Base-by-base conservation (phyloP, 37 sponge, comb jelly and placozoan species). In the Bolinopsis microptera region DNA sequence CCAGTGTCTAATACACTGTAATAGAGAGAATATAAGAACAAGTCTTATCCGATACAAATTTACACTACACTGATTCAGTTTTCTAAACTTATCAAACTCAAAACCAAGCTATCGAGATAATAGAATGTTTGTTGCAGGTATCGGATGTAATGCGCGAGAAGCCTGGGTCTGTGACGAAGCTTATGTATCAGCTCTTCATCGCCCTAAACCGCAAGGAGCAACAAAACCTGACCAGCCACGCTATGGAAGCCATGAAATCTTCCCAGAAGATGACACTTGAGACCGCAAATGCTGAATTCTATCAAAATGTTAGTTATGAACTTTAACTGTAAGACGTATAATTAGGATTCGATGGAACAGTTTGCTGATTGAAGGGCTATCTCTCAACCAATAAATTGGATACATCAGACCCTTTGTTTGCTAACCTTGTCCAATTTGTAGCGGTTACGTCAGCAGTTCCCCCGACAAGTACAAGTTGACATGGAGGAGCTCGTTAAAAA, bases 111-210 rank as follows among this genome's bases (percentile, higher is more conserved):
- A n/a, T n/a, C n/a, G n/a, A n/a, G n/a, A n/a, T n/a, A n/a, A n/a
- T n/a, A n/a, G n/a, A n/a, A n/a, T n/a, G n/a, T n/a, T 83, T 33
- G 22, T 92, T 35, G 0, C 76, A 97, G 97, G 97, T 96, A 32
- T 80, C 93, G 9, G 96, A 96, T 76, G 69, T 97, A 0, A 97
- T 97, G 97, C 92, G 69, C 34, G 95, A 95, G 92, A 94, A 93
- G 40, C 95, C 95, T 33, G 97, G 97, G 38, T 95, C 94, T 8
- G 95, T 96, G 25, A 95, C 95, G 2, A 82, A 86, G 3, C 83
- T 97, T 8, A 90, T 97, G 93, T 97, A 97, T 76, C 96, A 97
- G 83, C 93, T 97, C 40, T 97, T 94, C 93, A 92, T 97, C 32
- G 95, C 96, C 18, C 95, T 97, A 72, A 95, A 95, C 69, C 94